These are phyloP conservation scores for Tenebrio molitor DNA, from an alignment of 1,140 invertebrate species.

Conservation along the genomic window DNA sequence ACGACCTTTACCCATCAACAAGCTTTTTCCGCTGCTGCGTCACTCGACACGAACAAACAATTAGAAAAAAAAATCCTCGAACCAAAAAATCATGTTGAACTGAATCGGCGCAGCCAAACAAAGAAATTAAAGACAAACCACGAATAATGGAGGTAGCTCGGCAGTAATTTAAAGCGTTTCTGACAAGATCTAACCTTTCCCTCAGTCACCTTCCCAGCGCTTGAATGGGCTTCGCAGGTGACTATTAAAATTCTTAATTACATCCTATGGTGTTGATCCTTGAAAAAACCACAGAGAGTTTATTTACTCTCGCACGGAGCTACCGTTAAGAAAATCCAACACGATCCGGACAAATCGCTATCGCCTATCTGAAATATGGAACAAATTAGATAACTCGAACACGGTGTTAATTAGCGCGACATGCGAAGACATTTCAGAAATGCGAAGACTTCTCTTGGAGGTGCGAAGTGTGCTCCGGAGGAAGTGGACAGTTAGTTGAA, in stretches of 20 bases:
- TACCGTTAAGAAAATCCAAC: conserved; percentile 21
- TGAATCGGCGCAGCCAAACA: neutral
- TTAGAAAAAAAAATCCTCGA: neutral
- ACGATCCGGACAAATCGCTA: conserved; percentile 13
- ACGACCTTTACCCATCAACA: conserved; percentile 10
- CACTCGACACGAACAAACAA: neutral
- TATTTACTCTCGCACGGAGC: conserved; percentile 3
- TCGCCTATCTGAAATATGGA: conserved; percentile 12
- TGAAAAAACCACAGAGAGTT: conserved; percentile 43
- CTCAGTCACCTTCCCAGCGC: conserved; percentile 51
- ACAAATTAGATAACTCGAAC: neutral
- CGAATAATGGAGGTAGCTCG: conserved; percentile 15
- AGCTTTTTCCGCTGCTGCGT: conserved; percentile 1
- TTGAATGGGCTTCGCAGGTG: conserved; percentile 50
- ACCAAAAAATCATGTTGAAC: conserved; percentile 12
- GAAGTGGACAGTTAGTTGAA: conserved; percentile 27
- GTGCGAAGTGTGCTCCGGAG: conserved; percentile 20
- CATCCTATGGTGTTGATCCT: conserved; percentile 49
- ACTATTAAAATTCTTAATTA: conserved; percentile 53
- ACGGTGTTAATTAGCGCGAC: conserved; percentile 8
- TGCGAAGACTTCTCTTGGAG: no score
- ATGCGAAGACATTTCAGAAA: conserved; percentile 14
- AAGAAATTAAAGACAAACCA: conserved; percentile 4
- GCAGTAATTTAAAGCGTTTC: conserved; percentile 36
- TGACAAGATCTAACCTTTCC: conserved; percentile 53